Percentiles rank a stretch among this genome's conserved stretches.
phyloP scores from a whole-genome alignment of 1,140 invertebrate species.

The Macrostomum lignano region DNA sequence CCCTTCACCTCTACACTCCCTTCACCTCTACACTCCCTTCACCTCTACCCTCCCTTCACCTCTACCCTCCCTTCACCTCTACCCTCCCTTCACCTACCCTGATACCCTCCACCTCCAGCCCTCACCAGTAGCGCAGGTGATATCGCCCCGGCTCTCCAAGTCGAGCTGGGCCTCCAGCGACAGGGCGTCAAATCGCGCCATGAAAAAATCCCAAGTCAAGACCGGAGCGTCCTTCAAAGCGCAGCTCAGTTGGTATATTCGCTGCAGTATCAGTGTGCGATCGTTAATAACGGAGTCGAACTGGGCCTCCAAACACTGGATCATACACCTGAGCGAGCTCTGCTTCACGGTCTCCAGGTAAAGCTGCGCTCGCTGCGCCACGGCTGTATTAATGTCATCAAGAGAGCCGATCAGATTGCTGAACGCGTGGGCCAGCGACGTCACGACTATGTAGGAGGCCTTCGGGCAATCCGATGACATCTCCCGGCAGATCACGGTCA shows the following conservation, averaged over 20 bases:
- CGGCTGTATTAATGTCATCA: conserved; percentile 72
- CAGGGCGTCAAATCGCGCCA: conserved; percentile 75
- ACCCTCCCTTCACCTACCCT: too few relatives aligned
- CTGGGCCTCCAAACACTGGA: conserved; percentile 30
- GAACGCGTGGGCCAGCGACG: conserved; percentile 75
- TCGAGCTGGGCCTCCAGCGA: conserved; percentile 73
- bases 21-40: too few relatives aligned
- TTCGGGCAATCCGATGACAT: too few relatives aligned
- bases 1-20: too few relatives aligned
- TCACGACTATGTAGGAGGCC: too few relatives aligned
- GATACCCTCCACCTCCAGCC: too few relatives aligned
- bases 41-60: too few relatives aligned
- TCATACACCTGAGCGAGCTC: conserved; percentile 30
- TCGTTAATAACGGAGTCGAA: conserved; percentile 58
- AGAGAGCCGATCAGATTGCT: conserved; percentile 77
- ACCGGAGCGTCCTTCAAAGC: conserved; percentile 60
- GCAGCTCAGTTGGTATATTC: conserved; percentile 70
- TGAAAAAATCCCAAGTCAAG: conserved; percentile 85
- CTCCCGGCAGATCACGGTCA: too few relatives aligned
- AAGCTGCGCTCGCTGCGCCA: conserved; percentile 64
- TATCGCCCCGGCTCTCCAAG: too few relatives aligned
- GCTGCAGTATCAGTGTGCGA: conserved; percentile 79
- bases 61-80: too few relatives aligned
- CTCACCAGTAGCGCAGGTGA: too few relatives aligned
- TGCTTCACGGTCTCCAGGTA: conserved; percentile 77